Evolutionary conservation across 1,140 invertebrate species (phyloP).

Genomic region (Tachypleus tridentatus): DNA sequence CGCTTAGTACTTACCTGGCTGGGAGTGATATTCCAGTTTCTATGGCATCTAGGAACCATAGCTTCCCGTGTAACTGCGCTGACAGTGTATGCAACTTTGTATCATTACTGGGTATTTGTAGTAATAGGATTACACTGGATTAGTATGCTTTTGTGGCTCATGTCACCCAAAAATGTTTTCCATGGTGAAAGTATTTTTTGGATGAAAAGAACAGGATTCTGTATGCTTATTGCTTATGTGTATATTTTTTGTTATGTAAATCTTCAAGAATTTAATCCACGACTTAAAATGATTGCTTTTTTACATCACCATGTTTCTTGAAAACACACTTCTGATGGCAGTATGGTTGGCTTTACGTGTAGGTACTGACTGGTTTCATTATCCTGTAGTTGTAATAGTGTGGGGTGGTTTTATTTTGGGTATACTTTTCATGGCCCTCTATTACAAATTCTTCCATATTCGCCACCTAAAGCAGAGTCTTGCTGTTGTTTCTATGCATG

Average conservation of each 20-base stretch:
- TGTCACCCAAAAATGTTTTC: slow-evolving; percentile 70
- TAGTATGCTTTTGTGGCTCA: slow-evolving; percentile 71
- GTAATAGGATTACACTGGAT: slow-evolving; percentile 68
- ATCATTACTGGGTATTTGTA: slow-evolving; percentile 67
- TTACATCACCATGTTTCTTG: slow-evolving; percentile 82
- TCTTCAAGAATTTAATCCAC: slow-evolving; percentile 61
- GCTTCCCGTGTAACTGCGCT: slow-evolving; percentile 64
- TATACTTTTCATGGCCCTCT: slow-evolving; percentile 70
- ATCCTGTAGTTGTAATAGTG: slow-evolving; percentile 45
- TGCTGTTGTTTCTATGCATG: slow-evolving; percentile 9
- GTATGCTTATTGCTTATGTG: slow-evolving; percentile 64
- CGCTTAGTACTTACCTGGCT: slow-evolving; percentile 74
- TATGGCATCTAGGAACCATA: slow-evolving; percentile 64
- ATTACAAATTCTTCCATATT: slow-evolving; percentile 62
- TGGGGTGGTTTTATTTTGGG: slow-evolving; percentile 57
- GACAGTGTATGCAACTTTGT: slow-evolving; percentile 70
- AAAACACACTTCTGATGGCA: slow-evolving; percentile 62
- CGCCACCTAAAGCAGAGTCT: slow-evolving; percentile 17
- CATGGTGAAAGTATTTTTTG: slow-evolving; percentile 59
- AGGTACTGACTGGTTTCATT: slow-evolving; percentile 41
- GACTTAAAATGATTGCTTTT: slow-evolving; percentile 72
- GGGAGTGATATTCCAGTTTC: slow-evolving; percentile 69
- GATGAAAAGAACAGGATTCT: slow-evolving; percentile 50
- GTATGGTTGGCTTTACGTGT: slow-evolving; percentile 47
- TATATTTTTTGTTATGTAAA: slow-evolving; percentile 87